phyloP scores from a whole-genome alignment of 30 jellyfish, hydroid and myxozoan genomes.

The Rhopilema esculentum region DNA sequence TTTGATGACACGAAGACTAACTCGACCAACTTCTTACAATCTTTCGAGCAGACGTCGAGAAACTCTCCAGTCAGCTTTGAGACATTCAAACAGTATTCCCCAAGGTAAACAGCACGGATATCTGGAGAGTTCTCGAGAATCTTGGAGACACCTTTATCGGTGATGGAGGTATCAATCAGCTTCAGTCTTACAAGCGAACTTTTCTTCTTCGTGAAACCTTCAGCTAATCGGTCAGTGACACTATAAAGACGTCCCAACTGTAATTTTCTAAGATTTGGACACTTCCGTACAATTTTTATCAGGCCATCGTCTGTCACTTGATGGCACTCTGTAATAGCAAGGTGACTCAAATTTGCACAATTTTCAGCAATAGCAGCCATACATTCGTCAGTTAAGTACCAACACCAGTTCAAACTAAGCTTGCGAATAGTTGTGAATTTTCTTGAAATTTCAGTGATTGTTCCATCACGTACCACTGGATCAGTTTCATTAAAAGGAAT shows the following conservation, averaged over 20 bases:
- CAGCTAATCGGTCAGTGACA: constrained; percentile 55
- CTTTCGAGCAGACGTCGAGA: constrained; percentile 11
- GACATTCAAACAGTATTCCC: constrained; percentile 55
- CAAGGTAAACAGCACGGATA: constrained; percentile 8
- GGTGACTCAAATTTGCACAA: constrained; percentile 48
- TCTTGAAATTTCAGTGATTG: constrained; percentile 1
- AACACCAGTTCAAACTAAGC: constrained; percentile 50
- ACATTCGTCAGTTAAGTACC: constrained; percentile 55
- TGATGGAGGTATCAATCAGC: constrained; percentile 26
- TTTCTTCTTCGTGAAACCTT: neutral
- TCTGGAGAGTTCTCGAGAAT: constrained; percentile 29
- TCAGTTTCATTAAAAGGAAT: constrained; percentile 34
- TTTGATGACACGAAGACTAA: constrained; percentile 37
- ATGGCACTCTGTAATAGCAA: constrained; percentile 42
- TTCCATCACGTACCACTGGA: constrained; percentile 31
- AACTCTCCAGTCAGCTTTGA: constrained; percentile 26
- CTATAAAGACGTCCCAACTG: constrained; percentile 55
- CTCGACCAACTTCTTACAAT: constrained; percentile 33
- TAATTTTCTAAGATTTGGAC: constrained; percentile 32
- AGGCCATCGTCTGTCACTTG: constrained; percentile 48
- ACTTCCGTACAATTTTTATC: constrained; percentile 8
- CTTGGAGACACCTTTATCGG: constrained; percentile 24
- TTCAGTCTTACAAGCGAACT: constrained; percentile 5
- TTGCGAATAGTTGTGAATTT: constrained; percentile 16
- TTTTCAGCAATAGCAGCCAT: constrained; percentile 31